These are phyloP conservation scores for Zaprionus bogoriensis DNA, from an alignment of 2,888 invertebrate genomes.

Conservation along the genomic window DNA sequence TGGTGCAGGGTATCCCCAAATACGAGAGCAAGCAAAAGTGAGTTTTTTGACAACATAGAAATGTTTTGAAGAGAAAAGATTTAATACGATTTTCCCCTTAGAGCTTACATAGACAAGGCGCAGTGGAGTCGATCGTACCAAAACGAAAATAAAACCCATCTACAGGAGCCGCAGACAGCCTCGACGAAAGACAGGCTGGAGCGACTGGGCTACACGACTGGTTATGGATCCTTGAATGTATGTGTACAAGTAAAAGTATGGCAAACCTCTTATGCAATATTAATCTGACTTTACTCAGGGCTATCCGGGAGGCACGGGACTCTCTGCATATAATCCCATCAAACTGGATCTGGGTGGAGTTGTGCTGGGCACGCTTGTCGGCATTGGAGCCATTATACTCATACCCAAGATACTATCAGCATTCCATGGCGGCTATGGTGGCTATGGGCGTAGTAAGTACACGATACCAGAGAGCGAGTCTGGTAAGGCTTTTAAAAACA, in stretches of 20 bases:
- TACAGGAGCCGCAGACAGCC: slow-evolving; percentile 69
- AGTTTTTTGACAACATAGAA: slow-evolving; percentile 18
- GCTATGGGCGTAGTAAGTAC: slow-evolving; percentile 86
- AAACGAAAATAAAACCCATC: slow-evolving; percentile 77
- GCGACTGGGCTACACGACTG: slow-evolving; percentile 81
- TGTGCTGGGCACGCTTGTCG: slow-evolving; percentile 90
- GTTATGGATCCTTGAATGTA: slow-evolving; percentile 81
- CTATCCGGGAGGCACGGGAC: slow-evolving; percentile 82
- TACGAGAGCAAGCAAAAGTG: slow-evolving; percentile 67
- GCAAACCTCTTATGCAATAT: not conserved
- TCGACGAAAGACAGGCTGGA: slow-evolving; percentile 81
- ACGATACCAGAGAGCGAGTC: not conserved
- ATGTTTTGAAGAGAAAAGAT: not conserved
- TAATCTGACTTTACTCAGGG: slow-evolving; percentile 61
- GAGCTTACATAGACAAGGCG: slow-evolving; percentile 66
- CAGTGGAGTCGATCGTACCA: slow-evolving; percentile 79
- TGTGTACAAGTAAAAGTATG: slow-evolving; percentile 26
- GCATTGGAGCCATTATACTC: slow-evolving; percentile 91
- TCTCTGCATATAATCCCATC: slow-evolving; percentile 88
- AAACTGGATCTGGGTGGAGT: slow-evolving; percentile 93
- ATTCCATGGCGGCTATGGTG: slow-evolving; percentile 86
- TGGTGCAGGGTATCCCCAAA: slow-evolving; percentile 60
- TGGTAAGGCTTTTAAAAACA: not conserved
- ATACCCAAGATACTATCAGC: slow-evolving; percentile 90
- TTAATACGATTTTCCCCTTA: slow-evolving; percentile 14